Base-by-base conservation (phyloP, 2,888 invertebrate species). In the Drosophila stalkeri region DNA sequence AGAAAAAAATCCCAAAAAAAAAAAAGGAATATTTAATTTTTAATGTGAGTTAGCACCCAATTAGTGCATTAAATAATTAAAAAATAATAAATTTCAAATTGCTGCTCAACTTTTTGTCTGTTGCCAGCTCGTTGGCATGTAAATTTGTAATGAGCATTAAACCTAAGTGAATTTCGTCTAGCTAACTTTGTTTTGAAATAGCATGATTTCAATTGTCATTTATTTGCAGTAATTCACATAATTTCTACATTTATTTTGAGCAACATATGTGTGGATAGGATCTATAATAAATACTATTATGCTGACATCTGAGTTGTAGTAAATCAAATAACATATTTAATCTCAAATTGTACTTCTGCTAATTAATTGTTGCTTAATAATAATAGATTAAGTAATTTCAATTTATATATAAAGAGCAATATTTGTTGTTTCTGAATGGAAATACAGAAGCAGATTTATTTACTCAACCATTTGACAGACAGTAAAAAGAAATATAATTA, bases 401-500 rank as follows among this genome's bases (percentile, higher is more conserved):
- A 27, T 27, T 1, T 27, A 27, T 27, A 27, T 23, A 23, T 20
- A 9, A 47, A 27, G 4, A n/a, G 18, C 12, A 33, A 33, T 33
- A 18, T 64, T n/a, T 33, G 20, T 37, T 8, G 20, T 35, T 43
- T 37, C 35, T 27, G 23, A 23, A 23, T 2, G 6, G 18, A 41
- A 51, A 3, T 52, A 39, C 49, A 35, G 41, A 56, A 66, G 49
- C 64, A 55, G n/a, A 43, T 2, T 12, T 44, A 44, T 62, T 71
- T 33, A 46, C 41, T 41, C 12, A 57, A 23, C 46, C 18, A 44
- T 55, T 33, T 39, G 49, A 52, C 49, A 59, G 57, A 55, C 55
- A 61, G 61, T 67, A 73, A 71, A 77, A 61, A 60, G 9, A 18
- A 11, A 44, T 18, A 11, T 3, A 43, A 44, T 44, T 9, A 27